Base-by-base conservation (phyloP, 2,888 invertebrate genomes). In the Pegoplata infirma region DNA sequence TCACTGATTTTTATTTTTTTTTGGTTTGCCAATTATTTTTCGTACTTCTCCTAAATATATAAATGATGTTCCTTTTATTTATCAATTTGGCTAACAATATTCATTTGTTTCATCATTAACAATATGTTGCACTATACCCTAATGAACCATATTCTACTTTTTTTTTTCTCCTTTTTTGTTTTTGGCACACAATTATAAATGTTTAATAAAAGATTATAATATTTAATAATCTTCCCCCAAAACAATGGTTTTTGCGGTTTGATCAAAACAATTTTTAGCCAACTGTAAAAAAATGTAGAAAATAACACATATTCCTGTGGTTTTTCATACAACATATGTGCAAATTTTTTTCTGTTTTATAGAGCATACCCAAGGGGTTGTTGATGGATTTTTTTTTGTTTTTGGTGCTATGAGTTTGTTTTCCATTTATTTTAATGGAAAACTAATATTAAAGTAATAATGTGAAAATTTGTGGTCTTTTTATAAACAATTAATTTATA, bases 401-500 rank as follows among this genome's bases (percentile, higher is more conserved):
- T 32, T 28, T 5, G 28, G 7, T n/a, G n/a, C n/a, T n/a, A n/a
- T n/a, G n/a, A n/a, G n/a, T n/a, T n/a, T n/a, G n/a, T 69, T 63
- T 64, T 71, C 25, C 32, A 32, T 63, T 66, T 40, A 19, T 17
- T 19, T 47, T 75, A 74, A 79, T 75, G 55, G 61, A 61, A 75
- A 75, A 75, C 79, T 67, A 79, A 79, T 79, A 75, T 67, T 67
- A 40, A 63, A 79, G 67, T 72, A 79, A 79, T 79, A 61, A 79
- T 79, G 75, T 71, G 71, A 67, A 75, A 75, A 75, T 79, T 75
- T 79, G 71, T 67, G 79, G 79, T 63, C 72, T 56, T 78, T 74
- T 66, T 40, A 69, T 75, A 69, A 47, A 14, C 68, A 68, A 75
- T 75, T 69, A 75, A 69, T 64, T 66, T 32, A 51, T 55, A 36